These are phyloP conservation scores for Caenorhabditis elegans DNA, from an alignment of 1,140 invertebrate genomes.

Conservation along the genomic window WBcel235 BX284606.5:7145501-7146000, in stretches of 20 bases:
- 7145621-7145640: conserved; percentile 4
- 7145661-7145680: not conserved
- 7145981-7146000: conserved; percentile 33
- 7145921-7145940: conserved; percentile 25
- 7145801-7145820: conserved; percentile 52
- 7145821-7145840: conserved; percentile 49
- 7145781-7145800: conserved; percentile 50
- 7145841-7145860: conserved; percentile 48
- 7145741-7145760: conserved; percentile 61
- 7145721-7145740: conserved; percentile 60
- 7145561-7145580: conserved; percentile 25
- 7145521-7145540: conserved; percentile 44
- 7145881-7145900: conserved; percentile 41
- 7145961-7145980: conserved; percentile 24
- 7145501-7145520: conserved; percentile 37
- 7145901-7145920: conserved; percentile 51
- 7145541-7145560: conserved; percentile 40
- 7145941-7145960: conserved; percentile 33
- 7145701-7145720: conserved; percentile 53
- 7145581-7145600: not conserved
- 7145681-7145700: conserved; percentile 44
- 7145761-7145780: conserved; percentile 36
- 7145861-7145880: conserved; percentile 45
- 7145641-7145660: not conserved
- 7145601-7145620: not conserved